These are phyloP conservation scores for Brotula barbata DNA, from an alignment of 2,797 vertebrate species.

Conservation along the genomic window DNA sequence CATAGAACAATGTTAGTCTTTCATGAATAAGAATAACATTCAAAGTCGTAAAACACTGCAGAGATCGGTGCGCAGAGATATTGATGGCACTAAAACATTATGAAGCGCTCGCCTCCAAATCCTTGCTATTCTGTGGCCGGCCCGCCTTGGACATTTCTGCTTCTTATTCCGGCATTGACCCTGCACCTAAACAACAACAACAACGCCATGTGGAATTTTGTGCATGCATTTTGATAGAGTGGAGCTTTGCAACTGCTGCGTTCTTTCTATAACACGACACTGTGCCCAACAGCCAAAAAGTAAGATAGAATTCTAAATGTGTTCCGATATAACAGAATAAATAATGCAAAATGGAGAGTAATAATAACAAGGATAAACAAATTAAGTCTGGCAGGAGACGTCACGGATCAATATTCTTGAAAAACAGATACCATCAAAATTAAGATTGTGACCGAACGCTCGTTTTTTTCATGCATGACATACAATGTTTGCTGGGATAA, in stretches of 20 bases:
- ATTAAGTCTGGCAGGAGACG: neutral
- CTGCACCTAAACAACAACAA: slow-evolving; percentile 52
- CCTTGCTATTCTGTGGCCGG: slow-evolving; percentile 58
- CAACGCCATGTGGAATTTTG: slow-evolving; percentile 47
- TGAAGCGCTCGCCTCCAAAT: slow-evolving; percentile 55
- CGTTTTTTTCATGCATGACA: neutral
- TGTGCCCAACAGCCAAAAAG: slow-evolving; percentile 1
- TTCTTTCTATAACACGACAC: slow-evolving; percentile 1
- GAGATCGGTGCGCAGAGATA: slow-evolving; percentile 49
- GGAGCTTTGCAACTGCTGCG: slow-evolving; percentile 31
- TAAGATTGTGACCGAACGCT: neutral
- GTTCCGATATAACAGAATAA: slow-evolving; percentile 8
- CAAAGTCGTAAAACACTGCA: slow-evolving; percentile 63
- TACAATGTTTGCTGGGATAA: slow-evolving; percentile 7
- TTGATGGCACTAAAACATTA: slow-evolving; percentile 41
- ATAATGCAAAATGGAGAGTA: slow-evolving; percentile 2
- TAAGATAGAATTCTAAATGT: slow-evolving; percentile 9
- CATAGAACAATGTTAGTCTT: slow-evolving; percentile 70
- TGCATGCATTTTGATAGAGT: slow-evolving; percentile 45
- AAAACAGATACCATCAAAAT: slow-evolving; percentile 2
- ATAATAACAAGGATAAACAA: neutral
- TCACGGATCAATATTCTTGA: neutral
- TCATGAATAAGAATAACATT: slow-evolving; percentile 78
- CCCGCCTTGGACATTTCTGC: slow-evolving; percentile 45
- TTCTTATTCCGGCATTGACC: slow-evolving; percentile 62